Evolutionary conservation across 2,113 vertebrate genomes (phyloP).

Genomic region (Chaetops frenatus): DNA sequence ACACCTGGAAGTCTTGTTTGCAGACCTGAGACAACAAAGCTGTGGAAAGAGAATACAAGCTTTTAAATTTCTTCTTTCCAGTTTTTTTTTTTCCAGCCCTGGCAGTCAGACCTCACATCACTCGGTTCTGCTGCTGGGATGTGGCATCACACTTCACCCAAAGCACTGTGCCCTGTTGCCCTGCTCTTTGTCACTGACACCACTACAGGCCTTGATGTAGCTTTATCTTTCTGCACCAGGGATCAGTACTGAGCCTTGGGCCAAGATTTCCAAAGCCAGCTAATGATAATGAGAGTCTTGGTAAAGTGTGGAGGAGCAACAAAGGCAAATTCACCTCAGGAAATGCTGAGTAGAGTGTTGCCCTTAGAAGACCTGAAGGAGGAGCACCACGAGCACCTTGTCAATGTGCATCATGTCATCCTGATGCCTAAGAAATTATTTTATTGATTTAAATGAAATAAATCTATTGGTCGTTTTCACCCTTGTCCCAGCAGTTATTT

Average conservation of each 20-base stretch:
- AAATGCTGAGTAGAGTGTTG: background rate
- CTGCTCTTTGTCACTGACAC: background rate
- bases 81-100: background rate
- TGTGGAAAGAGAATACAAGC: background rate
- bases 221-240: background rate
- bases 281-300: background rate
- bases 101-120: background rate
- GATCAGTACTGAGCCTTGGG: background rate
- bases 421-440: background rate
- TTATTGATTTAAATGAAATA: conserved; percentile 1
- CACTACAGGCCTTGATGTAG: background rate
- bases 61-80: background rate
- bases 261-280: background rate
- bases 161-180: background rate
- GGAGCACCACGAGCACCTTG: background rate
- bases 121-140: background rate
- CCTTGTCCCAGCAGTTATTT: background rate
- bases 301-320: background rate
- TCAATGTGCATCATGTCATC: background rate
- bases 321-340: background rate
- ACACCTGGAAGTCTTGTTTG: background rate
- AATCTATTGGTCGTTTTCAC: background rate
- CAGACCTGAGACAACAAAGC: background rate
- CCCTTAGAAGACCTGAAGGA: background rate
- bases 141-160: background rate